A percentile compares a stretch with the other conserved stretches of the same genome.
Conservation (phyloP, 2,113 vertebrate species). For the Brienomyrus longianalis region DNA sequence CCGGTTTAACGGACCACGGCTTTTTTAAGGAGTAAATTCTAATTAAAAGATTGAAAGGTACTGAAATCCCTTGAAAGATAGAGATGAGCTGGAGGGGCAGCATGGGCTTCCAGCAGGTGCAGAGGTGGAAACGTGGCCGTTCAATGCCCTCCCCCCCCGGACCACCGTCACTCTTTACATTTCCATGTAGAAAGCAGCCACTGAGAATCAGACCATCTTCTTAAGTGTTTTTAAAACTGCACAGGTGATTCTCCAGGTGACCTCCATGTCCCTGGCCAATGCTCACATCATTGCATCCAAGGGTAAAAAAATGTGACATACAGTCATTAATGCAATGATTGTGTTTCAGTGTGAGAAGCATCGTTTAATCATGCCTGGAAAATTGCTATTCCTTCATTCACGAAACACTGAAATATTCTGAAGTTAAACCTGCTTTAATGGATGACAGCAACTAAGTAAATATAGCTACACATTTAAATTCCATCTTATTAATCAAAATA, state of each 20-base stretch:
- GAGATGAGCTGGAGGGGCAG: background rate
- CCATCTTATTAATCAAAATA: slow-evolving; percentile 5
- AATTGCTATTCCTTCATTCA: background rate
- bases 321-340: background rate
- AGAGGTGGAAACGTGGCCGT: no score
- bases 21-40: slow-evolving; percentile 7
- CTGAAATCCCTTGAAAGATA: background rate
- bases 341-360: background rate
- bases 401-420: background rate
- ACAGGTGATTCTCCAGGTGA: background rate
- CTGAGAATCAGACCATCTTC: background rate
- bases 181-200: background rate
- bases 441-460: slow-evolving; percentile 12
- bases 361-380: background rate
- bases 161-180: background rate
- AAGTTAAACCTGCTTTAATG: slow-evolving; percentile 20
- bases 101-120: no score
- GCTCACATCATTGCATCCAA: background rate
- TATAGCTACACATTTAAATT: background rate
- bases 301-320: background rate
- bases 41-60: background rate
- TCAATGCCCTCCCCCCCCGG: background rate
- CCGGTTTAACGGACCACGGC: background rate
- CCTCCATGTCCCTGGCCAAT: background rate
- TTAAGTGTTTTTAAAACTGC: background rate